phyloP scores from a whole-genome alignment of 2,888 invertebrate genomes.

The Megastigmus dorsalis region DNA sequence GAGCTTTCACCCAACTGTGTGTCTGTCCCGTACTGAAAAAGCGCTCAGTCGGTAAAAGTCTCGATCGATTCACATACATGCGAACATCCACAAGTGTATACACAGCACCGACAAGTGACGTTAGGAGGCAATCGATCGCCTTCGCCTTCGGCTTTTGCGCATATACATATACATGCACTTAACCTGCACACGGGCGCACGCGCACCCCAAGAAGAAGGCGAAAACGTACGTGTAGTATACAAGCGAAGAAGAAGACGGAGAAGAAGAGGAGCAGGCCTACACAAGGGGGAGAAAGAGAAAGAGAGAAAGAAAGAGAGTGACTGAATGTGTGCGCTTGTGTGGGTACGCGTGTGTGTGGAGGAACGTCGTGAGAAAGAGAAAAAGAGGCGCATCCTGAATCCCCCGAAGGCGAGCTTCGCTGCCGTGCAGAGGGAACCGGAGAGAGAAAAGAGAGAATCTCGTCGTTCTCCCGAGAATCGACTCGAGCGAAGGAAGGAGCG shows the following conservation, averaged over 20 bases:
- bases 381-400: slow-evolving; percentile 45
- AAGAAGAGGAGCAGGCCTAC: background rate
- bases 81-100: background rate
- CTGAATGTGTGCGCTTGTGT: too few relatives aligned
- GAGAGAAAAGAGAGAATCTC: too few relatives aligned
- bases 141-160: background rate
- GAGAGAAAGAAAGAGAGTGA: too few relatives aligned
- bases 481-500: background rate
- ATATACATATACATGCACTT: too few relatives aligned
- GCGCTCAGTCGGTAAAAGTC: slow-evolving; percentile 43
- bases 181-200: too few relatives aligned
- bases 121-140: slow-evolving; percentile 19
- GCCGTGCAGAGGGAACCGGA: too few relatives aligned
- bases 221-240: background rate
- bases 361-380: slow-evolving; percentile 50
- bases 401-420: slow-evolving; percentile 38
- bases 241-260: background rate
- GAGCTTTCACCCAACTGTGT: too few relatives aligned
- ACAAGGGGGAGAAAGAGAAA: too few relatives aligned
- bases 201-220: background rate
- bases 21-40: background rate
- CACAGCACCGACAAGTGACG: slow-evolving; percentile 11
- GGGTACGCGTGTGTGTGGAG: slow-evolving; percentile 37
- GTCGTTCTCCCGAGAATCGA: too few relatives aligned
- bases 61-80: background rate